A percentile compares a stretch with the other conserved stretches of the same genome.
Conservation (phyloP, 2,888 invertebrate species). For the Aphidoletes aphidimyza region DNA sequence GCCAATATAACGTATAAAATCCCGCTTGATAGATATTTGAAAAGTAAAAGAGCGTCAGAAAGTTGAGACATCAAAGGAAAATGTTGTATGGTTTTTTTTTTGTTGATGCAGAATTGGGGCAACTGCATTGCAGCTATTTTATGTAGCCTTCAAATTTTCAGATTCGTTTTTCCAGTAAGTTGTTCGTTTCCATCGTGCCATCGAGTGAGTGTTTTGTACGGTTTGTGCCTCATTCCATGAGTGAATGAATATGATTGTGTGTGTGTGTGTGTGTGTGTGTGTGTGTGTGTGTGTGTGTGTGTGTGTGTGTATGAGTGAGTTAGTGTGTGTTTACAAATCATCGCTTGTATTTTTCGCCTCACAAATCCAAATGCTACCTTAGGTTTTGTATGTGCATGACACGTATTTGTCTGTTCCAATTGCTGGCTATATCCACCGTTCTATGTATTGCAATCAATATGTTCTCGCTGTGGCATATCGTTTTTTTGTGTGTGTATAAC, state of each 20-base stretch:
- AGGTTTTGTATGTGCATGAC: not conserved
- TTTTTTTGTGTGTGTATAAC: not conserved
- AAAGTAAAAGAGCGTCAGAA: not conserved
- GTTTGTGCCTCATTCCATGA: not conserved
- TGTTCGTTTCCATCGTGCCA: constrained; percentile 8
- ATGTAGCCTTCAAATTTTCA: constrained; percentile 39
- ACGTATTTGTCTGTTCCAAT: not conserved
- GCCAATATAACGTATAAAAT: not conserved
- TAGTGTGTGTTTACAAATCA: not conserved
- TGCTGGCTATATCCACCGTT: not conserved
- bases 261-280: too few species aligned
- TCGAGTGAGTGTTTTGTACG: not conserved
- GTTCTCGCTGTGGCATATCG: not conserved
- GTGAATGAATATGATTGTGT: too few species aligned
- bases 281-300: too few species aligned
- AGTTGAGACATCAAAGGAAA: constrained; percentile 38
- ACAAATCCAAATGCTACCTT: not conserved
- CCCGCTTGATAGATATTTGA: not conserved
- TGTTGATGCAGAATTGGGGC: constrained; percentile 17
- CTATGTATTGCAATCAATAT: not conserved
- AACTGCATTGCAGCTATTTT: constrained; percentile 53
- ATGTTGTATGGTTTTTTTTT: not conserved
- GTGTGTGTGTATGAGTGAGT: not conserved
- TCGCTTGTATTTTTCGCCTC: not conserved
- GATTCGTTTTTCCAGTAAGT: not conserved